A percentile compares a stretch with the other conserved stretches of the same genome.
Evolutionary conservation across 37 sponge, comb jelly and placozoan genomes (phyloP).

Genomic region (Axinella damicornis): DNA sequence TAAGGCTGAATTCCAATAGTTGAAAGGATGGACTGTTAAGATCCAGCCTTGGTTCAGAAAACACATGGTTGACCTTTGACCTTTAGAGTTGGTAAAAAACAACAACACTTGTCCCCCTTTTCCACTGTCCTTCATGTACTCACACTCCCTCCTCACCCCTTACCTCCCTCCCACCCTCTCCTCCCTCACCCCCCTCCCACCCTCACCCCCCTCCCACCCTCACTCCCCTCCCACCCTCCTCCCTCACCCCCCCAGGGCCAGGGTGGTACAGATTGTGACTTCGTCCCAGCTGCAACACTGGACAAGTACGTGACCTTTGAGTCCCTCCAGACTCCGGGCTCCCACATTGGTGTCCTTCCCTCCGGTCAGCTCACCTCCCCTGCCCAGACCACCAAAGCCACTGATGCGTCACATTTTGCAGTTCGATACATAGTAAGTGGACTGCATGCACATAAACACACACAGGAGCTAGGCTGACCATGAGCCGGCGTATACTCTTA

Average conservation of each 20-base stretch:
- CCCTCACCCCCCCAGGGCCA: conserved; percentile 29
- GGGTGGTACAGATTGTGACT: conserved; percentile 84
- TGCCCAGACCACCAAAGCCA: conserved; percentile 65
- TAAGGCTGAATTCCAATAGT: too few relatives aligned
- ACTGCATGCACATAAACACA: not conserved
- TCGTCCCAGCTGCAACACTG: conserved; percentile 36
- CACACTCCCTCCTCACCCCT: not conserved
- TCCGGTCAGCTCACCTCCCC: conserved; percentile 72
- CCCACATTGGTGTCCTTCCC: conserved; percentile 71
- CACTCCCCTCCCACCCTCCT: not conserved
- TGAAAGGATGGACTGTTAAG: too few relatives aligned
- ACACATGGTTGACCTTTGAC: too few relatives aligned
- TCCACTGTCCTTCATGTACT: not conserved
- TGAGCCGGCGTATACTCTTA: too few relatives aligned
- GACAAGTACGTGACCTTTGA: conserved; percentile 59
- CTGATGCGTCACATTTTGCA: conserved; percentile 62
- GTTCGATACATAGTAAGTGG: conserved; percentile 44
- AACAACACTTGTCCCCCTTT: too few relatives aligned
- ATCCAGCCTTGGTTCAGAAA: too few relatives aligned
- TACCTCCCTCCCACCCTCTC: not conserved
- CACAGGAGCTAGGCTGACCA: too few relatives aligned
- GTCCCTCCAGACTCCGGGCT: conserved; percentile 39
- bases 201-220: not conserved
- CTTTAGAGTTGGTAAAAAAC: too few relatives aligned
- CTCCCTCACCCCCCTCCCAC: not conserved